A percentile compares a stretch with the other conserved stretches of the same genome.
These are phyloP conservation scores for Esperia sulphurella DNA, from an alignment of 2,888 invertebrate genomes.

Conservation along the genomic window DNA sequence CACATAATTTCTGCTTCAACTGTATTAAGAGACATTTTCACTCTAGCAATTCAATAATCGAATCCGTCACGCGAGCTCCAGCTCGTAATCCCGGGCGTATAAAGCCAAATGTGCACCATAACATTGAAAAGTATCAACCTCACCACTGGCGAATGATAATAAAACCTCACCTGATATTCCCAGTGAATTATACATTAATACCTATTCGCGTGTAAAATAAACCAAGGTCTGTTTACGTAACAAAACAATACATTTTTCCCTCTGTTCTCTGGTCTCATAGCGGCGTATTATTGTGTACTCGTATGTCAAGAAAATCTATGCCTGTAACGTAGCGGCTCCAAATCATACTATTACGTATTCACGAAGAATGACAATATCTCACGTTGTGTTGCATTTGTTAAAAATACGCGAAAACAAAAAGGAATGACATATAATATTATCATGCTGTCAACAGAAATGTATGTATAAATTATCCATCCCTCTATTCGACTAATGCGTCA, in stretches of 20 bases:
- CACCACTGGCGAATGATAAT: conserved; percentile 55
- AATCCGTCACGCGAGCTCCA: conserved; percentile 45
- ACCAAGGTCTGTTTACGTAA: conserved; percentile 34
- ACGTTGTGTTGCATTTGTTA: conserved; percentile 25
- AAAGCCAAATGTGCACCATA: conserved; percentile 55
- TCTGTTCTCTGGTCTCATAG: conserved; percentile 37
- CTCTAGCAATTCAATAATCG: conserved; percentile 41
- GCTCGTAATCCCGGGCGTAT: conserved; percentile 54
- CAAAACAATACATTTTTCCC: conserved; percentile 49
- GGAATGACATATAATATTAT: conserved; percentile 13
- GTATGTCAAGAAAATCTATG: conserved; percentile 37
- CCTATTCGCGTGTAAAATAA: conserved; percentile 52
- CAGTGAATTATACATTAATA: conserved; percentile 62
- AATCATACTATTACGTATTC: conserved; percentile 45
- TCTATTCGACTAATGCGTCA: too few species aligned
- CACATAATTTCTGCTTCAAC: too few species aligned
- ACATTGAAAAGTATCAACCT: conserved; percentile 53
- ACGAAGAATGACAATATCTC: conserved; percentile 33
- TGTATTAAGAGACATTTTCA: conserved; percentile 2
- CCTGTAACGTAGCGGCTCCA: conserved; percentile 31
- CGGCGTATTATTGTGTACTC: conserved; percentile 25
- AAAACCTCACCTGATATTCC: conserved; percentile 50
- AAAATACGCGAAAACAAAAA: conserved; percentile 3
- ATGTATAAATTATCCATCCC: too few species aligned
- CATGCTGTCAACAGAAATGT: conserved; percentile 3